Conservation (phyloP, 2,888 invertebrate species). For the Panorpa germanica region DNA sequence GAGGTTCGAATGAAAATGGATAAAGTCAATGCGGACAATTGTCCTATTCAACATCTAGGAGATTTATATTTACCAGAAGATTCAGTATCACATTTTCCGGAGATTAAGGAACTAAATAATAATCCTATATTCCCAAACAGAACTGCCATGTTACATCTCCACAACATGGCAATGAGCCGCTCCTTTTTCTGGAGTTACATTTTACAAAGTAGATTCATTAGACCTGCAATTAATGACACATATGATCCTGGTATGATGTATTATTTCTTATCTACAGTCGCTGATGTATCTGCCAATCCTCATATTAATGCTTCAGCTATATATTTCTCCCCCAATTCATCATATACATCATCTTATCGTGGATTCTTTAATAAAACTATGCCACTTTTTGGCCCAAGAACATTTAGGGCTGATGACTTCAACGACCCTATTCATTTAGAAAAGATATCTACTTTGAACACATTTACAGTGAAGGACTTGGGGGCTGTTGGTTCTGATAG, state of each 20-base stretch:
- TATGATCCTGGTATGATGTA: slow-evolving; percentile 98
- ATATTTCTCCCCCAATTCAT: slow-evolving; percentile 86
- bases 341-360: slow-evolving; percentile 84
- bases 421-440: slow-evolving; percentile 92
- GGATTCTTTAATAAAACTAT: slow-evolving; percentile 94
- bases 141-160: slow-evolving; percentile 79
- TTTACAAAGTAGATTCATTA: slow-evolving; percentile 72
- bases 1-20: slow-evolving; percentile 70
- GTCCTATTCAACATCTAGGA: slow-evolving; percentile 67
- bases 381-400: slow-evolving; percentile 84
- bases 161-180: slow-evolving; percentile 90
- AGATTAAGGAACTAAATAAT: slow-evolving; percentile 84
- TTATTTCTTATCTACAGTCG: slow-evolving; percentile 83
- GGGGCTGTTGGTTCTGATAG: slow-evolving; percentile 70
- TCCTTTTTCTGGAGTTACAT: slow-evolving; percentile 95
- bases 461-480: slow-evolving; percentile 70
- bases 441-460: slow-evolving; percentile 86
- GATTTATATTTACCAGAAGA: slow-evolving; percentile 72
- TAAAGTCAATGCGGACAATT: slow-evolving; percentile 71
- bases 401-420: slow-evolving; percentile 80
- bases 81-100: slow-evolving; percentile 77
- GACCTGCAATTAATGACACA: slow-evolving; percentile 78
- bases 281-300: slow-evolving; percentile 85
- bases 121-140: slow-evolving; percentile 90
- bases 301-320: slow-evolving; percentile 84